phyloP scores from a whole-genome alignment of 64 coral and sea anemone species.

The Hydrozoanthus tunicans region DNA sequence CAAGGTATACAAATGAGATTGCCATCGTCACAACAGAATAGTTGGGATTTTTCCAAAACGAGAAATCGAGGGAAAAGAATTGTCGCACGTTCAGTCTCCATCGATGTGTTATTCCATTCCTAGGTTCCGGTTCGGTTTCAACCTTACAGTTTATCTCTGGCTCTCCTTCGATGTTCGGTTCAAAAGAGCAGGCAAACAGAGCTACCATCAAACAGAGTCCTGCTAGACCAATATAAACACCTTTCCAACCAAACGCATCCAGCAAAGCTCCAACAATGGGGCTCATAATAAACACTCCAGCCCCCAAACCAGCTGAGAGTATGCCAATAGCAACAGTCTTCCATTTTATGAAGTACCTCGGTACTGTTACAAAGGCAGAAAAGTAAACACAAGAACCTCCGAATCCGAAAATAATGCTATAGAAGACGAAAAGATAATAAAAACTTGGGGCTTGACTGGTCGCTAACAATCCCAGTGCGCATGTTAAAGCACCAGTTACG shows the following conservation, averaged over 20 bases:
- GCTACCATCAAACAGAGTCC: neutral
- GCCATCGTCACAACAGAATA: conserved; percentile 35
- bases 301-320: conserved; percentile 24
- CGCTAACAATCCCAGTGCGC: conserved; percentile 15
- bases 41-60: conserved; percentile 36
- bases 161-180: neutral
- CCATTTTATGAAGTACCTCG: conserved; percentile 70
- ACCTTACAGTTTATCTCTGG: neutral
- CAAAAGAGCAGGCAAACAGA: conserved; percentile 30
- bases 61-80: neutral
- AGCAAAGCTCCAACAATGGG: conserved; percentile 22
- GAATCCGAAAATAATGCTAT: conserved; percentile 37
- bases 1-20: conserved; percentile 27
- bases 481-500: neutral
- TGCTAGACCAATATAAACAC: conserved; percentile 35
- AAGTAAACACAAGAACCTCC: conserved; percentile 9
- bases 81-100: neutral
- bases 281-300: conserved; percentile 30
- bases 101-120: neutral
- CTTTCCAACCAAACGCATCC: conserved; percentile 54
- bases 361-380: conserved; percentile 30
- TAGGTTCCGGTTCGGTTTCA: neutral
- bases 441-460: conserved; percentile 32
- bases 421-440: conserved; percentile 47
- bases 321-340: conserved; percentile 45